Evolutionary conservation across 1,140 invertebrate species (phyloP).

Genomic region (Hormaphis cornu): DNA sequence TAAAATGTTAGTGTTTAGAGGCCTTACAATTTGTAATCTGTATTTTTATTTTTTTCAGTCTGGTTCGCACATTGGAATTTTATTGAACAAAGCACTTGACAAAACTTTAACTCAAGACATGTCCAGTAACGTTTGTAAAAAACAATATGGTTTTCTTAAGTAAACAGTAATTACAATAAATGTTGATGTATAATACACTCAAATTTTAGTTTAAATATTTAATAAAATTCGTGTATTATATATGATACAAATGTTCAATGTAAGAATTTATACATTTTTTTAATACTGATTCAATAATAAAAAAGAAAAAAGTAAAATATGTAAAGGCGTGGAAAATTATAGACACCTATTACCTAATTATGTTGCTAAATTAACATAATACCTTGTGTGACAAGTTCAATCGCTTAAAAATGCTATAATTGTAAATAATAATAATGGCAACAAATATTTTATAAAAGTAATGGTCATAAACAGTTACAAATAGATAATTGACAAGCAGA

Average conservation of each 20-base stretch:
- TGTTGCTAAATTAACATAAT: no score
- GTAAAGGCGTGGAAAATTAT: no score
- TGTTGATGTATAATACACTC: no score
- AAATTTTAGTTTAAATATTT: not conserved
- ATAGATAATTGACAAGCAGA: conserved; percentile 9
- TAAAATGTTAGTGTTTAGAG: no score
- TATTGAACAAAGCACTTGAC: conserved; percentile 33
- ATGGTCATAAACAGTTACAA: not conserved
- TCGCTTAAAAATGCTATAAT: not conserved
- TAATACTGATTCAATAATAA: conserved; percentile 25
- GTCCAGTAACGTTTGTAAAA: conserved; percentile 25
- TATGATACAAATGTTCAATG: conserved; percentile 1
- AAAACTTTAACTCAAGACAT: conserved; percentile 29
- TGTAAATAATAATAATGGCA: not conserved
- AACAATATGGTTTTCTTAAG: conserved; percentile 35
- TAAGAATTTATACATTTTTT: conserved; percentile 9
- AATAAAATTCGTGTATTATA: no score
- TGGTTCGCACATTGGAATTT: conserved; percentile 32
- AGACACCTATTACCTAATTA: no score
- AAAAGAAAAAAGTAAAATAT: not conserved
- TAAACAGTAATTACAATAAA: no score
- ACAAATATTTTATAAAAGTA: not conserved
- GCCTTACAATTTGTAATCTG: not conserved
- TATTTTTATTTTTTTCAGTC: conserved; percentile 29
- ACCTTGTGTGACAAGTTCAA: no score